Conservation (phyloP, 2,888 invertebrate species). For the Andrena dorsata region DNA sequence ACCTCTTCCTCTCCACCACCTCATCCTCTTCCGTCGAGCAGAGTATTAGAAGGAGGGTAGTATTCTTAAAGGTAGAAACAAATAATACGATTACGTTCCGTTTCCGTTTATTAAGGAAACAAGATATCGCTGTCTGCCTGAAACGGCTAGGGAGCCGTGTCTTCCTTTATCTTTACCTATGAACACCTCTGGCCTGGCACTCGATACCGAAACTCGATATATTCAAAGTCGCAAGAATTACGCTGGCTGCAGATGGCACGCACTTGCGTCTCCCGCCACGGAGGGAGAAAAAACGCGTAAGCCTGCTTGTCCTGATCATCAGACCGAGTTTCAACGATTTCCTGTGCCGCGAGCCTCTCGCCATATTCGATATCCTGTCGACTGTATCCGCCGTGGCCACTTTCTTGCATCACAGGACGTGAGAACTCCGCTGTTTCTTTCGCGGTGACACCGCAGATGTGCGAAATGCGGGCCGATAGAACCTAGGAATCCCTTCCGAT, state of each 20-base stretch:
- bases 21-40: conserved; percentile 44
- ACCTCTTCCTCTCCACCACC: conserved; percentile 45
- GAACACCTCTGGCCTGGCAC: conserved; percentile 73
- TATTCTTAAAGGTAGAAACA: conserved; percentile 83
- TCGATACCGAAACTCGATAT: conserved; percentile 84
- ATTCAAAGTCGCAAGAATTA: conserved; percentile 82
- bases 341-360: conserved; percentile 49
- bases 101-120: conserved; percentile 85
- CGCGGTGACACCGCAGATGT: not conserved
- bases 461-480: not conserved
- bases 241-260: conserved; percentile 74
- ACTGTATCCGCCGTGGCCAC: conserved; percentile 1
- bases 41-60: conserved; percentile 75
- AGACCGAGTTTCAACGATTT: conserved; percentile 78
- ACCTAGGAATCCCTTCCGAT: not conserved
- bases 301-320: conserved; percentile 79
- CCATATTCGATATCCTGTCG: conserved; percentile 42
- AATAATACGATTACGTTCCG: conserved; percentile 85
- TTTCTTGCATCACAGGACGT: not conserved
- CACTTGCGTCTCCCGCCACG: conserved; percentile 50
- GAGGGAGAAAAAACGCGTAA: conserved; percentile 67
- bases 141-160: conserved; percentile 67
- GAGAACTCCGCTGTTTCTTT: conserved; percentile 17
- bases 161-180: conserved; percentile 70
- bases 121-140: conserved; percentile 81